Evolutionary conservation across 2,797 vertebrate species (phyloP), one percentile per base, ranked within the genome.

Genomic region (Ceryle rudis): DNA sequence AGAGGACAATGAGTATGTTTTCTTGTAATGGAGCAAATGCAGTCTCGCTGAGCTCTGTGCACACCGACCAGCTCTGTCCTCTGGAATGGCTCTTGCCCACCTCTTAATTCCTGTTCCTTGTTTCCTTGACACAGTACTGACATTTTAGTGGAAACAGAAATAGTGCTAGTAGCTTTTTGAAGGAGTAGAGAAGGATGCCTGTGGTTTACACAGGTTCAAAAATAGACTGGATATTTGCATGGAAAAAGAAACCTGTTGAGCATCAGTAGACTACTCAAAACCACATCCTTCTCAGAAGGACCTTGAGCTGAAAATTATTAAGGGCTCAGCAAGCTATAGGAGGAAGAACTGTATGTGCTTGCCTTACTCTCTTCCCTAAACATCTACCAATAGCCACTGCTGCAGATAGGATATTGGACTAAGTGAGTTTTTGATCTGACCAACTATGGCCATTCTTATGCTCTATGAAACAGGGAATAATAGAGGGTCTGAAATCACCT

Each of bases 381-480:
- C 49, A 57, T 74, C 41, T 86, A 42, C 47, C 70, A 71, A 61
- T 72, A 88, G 69, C 21, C 33, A n/a, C 29, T 72, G 62, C 52
- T 88, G 49, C 16, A 86, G 65, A 25, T 16, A 81, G 26, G 14
- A 16, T 83, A 42, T 83, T 88, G 61, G 6, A 69, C 28, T 61
- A 72, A 91, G 65, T 81, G 39, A 33, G 64, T 81, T 86, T 93
- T 92, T 95, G 35, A 47, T 88, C 72, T 75, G 49, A 72, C 49
- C 72, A 60, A 15, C 67, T 87, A 12, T 85, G 39, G 12, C 41
- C 22, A 49, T 91, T 90, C 33, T 74, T 72, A 54, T 5, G 23
- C 75, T 88, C 74, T 90, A 57, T 61, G 65, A 86, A 88, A 81
- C 4, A 2, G 9, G 39, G 14, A 90, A 55, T 72, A 92, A 84